phyloP scores from a whole-genome alignment of 1,140 invertebrate species.

The Popillia japonica region DNA sequence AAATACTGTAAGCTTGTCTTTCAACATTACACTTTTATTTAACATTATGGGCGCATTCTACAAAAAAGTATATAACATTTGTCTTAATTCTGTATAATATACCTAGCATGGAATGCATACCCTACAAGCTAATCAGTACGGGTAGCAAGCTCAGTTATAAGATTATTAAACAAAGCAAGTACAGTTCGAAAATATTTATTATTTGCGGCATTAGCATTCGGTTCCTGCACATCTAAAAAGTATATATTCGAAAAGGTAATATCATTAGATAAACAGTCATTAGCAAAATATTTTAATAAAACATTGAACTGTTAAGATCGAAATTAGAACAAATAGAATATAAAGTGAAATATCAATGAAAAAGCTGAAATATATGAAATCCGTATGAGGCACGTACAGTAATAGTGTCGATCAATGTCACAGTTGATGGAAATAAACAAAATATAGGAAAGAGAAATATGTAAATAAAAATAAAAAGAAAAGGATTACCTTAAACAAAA shows the following conservation, averaged over 20 bases:
- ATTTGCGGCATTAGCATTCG: background rate
- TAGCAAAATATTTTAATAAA: conserved; percentile 27
- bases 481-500: conserved; percentile 49
- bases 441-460: background rate
- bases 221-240: background rate
- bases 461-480: conserved; percentile 35
- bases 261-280: conserved; percentile 13
- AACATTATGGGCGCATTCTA: too few species aligned
- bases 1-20: too few species aligned
- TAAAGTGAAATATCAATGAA: conserved; percentile 32
- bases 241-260: background rate
- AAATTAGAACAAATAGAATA: background rate
- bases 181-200: background rate
- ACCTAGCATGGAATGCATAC: too few species aligned
- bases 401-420: conserved; percentile 37
- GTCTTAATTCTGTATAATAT: too few species aligned
- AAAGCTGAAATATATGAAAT: conserved; percentile 15
- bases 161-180: background rate
- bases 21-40: too few species aligned
- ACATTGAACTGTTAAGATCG: conserved; percentile 4
- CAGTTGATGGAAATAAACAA: background rate
- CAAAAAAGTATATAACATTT: too few species aligned
- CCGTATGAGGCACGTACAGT: conserved; percentile 38
- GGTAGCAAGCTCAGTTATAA: too few species aligned
- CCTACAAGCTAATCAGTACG: too few species aligned